Evolutionary conservation across 2,797 vertebrate species (phyloP).

Genomic region (Synaphobranchus kaupii): DNA sequence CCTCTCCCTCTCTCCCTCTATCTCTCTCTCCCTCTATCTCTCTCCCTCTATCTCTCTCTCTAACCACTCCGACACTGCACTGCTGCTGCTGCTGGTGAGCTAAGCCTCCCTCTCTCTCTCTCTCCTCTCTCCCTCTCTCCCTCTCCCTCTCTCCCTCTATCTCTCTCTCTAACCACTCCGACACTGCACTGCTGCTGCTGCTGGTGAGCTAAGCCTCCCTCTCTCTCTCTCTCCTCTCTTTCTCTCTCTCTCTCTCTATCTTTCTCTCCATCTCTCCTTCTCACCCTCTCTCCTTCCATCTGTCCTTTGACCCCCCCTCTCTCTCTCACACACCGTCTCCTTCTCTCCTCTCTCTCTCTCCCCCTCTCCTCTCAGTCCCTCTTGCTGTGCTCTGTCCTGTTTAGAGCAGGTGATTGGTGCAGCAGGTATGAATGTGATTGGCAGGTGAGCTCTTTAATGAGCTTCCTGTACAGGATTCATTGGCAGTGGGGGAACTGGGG

Average conservation of each 20-base stretch:
- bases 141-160: no score
- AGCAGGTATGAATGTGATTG: neutral
- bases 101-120: neutral
- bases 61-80: slow-evolving; percentile 85
- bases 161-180: no score
- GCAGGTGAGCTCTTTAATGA: neutral
- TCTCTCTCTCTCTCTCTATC: no score
- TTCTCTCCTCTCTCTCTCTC: neutral
- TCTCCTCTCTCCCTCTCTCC: no score
- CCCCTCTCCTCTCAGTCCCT: neutral
- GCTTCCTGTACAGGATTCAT: neutral
- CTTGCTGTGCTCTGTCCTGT: neutral
- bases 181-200: no score
- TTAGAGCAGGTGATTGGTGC: neutral
- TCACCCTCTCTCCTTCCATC: neutral
- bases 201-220: no score
- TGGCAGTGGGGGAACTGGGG: slow-evolving; percentile 23
- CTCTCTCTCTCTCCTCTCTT: neutral
- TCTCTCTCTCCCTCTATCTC: neutral
- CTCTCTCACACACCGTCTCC: no score
- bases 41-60: no score
- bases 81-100: slow-evolving; percentile 86
- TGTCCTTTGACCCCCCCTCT: neutral
- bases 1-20: slow-evolving; percentile 27
- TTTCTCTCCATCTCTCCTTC: neutral